phyloP scores from a whole-genome alignment of 2,888 invertebrate genomes.

The Trichogramma dendrolimi region DNA sequence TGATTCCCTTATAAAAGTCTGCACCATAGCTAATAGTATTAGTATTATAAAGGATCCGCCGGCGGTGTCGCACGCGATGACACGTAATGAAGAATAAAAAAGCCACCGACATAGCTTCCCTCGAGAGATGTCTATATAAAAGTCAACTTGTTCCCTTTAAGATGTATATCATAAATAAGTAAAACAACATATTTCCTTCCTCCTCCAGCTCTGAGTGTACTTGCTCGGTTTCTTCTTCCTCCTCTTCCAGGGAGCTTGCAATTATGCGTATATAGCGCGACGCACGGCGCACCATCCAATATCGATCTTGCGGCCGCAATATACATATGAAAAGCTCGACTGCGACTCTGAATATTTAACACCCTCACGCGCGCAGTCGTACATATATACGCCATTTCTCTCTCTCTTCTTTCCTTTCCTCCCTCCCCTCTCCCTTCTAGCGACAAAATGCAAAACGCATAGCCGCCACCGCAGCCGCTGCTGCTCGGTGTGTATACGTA shows the following conservation, averaged over 20 bases:
- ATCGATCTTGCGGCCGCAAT: neutral
- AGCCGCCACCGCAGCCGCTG: neutral
- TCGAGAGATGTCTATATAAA: too few relatives aligned
- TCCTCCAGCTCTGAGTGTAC: neutral
- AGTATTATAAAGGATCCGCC: too few relatives aligned
- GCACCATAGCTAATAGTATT: too few relatives aligned
- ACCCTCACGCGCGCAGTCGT: neutral
- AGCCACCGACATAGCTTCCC: too few relatives aligned
- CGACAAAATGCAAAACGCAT: neutral
- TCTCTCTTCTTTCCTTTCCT: conserved; percentile 11
- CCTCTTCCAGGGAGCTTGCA: neutral
- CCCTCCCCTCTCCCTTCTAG: neutral
- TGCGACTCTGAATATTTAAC: neutral
- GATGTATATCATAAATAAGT: too few relatives aligned
- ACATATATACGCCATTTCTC: conserved; percentile 11
- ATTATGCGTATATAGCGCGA: neutral
- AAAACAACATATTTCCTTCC: neutral
- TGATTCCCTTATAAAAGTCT: too few relatives aligned
- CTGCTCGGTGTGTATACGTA: too few relatives aligned
- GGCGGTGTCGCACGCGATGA: too few relatives aligned
- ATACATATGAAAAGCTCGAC: neutral
- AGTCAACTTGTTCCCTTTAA: too few relatives aligned
- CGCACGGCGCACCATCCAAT: neutral
- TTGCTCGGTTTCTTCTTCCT: neutral
- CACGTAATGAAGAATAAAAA: too few relatives aligned